Percentiles rank a stretch among this genome's conserved stretches.
Evolutionary conservation across 2,113 vertebrate species (phyloP).

Genomic region (Vombatus ursinus): DNA sequence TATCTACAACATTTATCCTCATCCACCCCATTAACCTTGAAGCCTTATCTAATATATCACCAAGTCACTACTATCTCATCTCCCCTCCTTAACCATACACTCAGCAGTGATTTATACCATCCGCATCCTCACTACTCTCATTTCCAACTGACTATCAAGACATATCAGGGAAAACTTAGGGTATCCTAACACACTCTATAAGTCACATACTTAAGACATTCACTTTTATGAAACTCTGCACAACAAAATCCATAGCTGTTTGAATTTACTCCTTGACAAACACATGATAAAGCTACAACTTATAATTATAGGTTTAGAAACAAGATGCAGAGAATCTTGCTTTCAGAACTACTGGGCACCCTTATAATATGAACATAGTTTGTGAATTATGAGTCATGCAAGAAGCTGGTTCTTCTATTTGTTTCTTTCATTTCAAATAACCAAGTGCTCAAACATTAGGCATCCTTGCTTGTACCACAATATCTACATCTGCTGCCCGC

Average conservation of each 20-base stretch:
- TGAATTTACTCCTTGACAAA: constrained; percentile 31
- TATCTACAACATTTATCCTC: background rate
- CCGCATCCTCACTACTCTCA: background rate
- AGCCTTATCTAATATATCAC: background rate
- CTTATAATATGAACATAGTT: background rate
- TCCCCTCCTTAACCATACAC: background rate
- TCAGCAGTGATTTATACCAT: background rate
- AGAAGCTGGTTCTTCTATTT: constrained; percentile 68
- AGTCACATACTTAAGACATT: background rate
- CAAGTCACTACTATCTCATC: background rate
- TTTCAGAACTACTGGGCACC: background rate
- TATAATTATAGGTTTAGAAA: constrained; percentile 32
- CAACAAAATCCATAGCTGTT: background rate
- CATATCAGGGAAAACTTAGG: background rate
- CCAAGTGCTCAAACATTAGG: constrained; percentile 73
- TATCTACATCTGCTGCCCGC: constrained; percentile 51
- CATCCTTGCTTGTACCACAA: constrained; percentile 68
- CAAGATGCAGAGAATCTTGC: constrained; percentile 6
- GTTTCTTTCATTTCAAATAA: constrained; percentile 76
- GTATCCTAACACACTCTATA: background rate
- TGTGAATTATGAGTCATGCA: constrained; percentile 74
- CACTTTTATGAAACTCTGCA: background rate
- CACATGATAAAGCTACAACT: background rate
- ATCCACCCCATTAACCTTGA: background rate
- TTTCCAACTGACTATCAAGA: background rate